Evolutionary conservation across 2,113 vertebrate species (phyloP).

Genomic region (Campylomormyrus tamandua): DNA sequence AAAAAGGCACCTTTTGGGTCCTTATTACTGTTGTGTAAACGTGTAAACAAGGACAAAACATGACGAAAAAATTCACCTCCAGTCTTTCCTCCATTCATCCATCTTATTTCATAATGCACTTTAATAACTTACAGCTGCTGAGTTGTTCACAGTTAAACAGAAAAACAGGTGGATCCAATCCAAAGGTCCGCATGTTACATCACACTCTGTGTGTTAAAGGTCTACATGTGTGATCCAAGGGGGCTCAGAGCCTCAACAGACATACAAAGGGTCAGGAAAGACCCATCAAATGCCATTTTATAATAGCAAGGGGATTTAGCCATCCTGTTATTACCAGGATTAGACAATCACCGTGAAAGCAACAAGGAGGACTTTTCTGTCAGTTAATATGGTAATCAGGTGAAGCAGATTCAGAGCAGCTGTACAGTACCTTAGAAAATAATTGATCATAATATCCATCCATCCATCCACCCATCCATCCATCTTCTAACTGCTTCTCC

Average conservation of each 20-base stretch:
- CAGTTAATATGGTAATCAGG: not conserved
- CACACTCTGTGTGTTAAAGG: not conserved
- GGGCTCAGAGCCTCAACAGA: not conserved
- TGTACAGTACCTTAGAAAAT: not conserved
- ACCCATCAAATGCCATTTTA: not conserved
- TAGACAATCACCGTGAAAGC: not conserved
- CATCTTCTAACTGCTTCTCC: not conserved
- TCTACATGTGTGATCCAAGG: not conserved
- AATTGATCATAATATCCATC: not conserved
- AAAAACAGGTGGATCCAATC: slow-evolving; percentile 7
- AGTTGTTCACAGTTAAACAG: not conserved
- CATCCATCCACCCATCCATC: not conserved
- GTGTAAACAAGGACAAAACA: not conserved
- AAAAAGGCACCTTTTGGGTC: not conserved
- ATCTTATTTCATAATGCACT: not conserved
- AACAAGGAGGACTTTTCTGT: not conserved
- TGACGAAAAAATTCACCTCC: not conserved
- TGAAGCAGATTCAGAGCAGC: not conserved
- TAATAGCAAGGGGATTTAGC: not conserved
- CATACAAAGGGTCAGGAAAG: not conserved
- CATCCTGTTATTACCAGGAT: not conserved
- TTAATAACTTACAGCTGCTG: not conserved
- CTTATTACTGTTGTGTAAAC: not conserved
- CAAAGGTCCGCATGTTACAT: not conserved
- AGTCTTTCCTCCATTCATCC: not conserved